Percentiles rank a stretch among this genome's conserved stretches.
These are phyloP conservation scores for Heliconius nattereri DNA, from an alignment of 1,140 invertebrate species.

Conservation along the genomic window DNA sequence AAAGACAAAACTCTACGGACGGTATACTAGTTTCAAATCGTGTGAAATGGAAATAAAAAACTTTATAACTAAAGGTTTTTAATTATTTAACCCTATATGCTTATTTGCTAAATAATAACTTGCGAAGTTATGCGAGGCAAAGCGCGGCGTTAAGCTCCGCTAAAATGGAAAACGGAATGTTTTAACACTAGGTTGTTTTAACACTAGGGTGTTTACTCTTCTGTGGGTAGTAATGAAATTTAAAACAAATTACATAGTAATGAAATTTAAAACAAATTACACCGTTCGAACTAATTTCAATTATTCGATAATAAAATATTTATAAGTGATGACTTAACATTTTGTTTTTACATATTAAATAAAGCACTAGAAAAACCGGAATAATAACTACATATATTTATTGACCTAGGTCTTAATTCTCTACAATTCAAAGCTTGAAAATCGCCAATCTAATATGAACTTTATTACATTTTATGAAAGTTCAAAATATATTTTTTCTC, in stretches of 20 bases:
- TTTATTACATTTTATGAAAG: neutral
- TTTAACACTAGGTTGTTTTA: too few relatives aligned
- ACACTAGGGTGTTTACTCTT: too few relatives aligned
- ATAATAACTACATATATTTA: slow-evolving; percentile 31
- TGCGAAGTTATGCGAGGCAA: neutral
- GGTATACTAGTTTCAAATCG: too few relatives aligned
- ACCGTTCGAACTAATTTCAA: neutral
- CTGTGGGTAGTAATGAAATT: too few relatives aligned
- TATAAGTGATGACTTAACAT: slow-evolving; percentile 16
- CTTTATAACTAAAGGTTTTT: too few relatives aligned
- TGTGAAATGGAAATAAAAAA: too few relatives aligned
- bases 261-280: too few relatives aligned
- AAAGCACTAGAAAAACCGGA: slow-evolving; percentile 29
- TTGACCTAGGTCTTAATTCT: slow-evolving; percentile 40
- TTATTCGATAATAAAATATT: neutral
- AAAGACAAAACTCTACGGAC: too few relatives aligned
- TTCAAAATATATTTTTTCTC: slow-evolving; percentile 17
- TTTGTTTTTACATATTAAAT: slow-evolving; percentile 24
- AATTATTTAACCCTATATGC: too few relatives aligned
- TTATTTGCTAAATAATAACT: too few relatives aligned
- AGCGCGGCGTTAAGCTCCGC: neutral
- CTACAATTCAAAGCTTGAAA: slow-evolving; percentile 2
- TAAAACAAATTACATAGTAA: too few relatives aligned
- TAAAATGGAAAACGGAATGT: too few relatives aligned
- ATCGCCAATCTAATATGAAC: neutral